Conservation (phyloP, 2,113 vertebrate genomes). For the Aviceda subcristata region DNA sequence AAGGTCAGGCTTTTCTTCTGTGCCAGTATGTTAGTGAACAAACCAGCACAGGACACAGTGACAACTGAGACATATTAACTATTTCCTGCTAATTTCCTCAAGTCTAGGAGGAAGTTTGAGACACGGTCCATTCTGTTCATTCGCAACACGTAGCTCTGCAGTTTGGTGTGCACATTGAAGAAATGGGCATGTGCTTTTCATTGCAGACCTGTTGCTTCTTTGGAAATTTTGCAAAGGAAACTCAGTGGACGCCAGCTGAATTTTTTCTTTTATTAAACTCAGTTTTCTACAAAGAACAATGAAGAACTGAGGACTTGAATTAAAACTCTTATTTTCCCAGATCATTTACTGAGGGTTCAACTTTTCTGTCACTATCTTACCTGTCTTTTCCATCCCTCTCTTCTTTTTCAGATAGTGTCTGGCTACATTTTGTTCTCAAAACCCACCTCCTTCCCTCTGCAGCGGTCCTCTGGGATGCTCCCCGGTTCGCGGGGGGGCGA, state of each 20-base stretch:
- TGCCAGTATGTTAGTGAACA: background rate
- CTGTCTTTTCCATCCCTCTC: background rate
- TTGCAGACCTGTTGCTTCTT: background rate
- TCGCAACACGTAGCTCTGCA: rapidly evolving
- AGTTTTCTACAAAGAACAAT: background rate
- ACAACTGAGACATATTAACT: background rate
- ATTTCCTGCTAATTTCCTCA: background rate
- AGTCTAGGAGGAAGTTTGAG: background rate
- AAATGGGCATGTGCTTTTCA: background rate
- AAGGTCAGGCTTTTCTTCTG: background rate
- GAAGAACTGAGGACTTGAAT: background rate
- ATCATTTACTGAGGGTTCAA: background rate
- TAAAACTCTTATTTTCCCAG: background rate
- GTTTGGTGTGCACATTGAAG: background rate
- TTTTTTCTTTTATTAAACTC: background rate
- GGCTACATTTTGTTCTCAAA: background rate
- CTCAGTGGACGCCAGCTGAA: background rate
- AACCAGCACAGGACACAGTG: background rate
- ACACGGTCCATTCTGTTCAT: background rate
- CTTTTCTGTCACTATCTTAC: background rate
- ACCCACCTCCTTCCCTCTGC: background rate
- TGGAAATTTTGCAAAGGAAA: background rate
- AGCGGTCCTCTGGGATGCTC: background rate
- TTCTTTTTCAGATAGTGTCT: background rate
- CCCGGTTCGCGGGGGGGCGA: background rate